Evolutionary conservation across 1,140 invertebrate genomes (phyloP).

Genomic region (Geopemphigus sp.): DNA sequence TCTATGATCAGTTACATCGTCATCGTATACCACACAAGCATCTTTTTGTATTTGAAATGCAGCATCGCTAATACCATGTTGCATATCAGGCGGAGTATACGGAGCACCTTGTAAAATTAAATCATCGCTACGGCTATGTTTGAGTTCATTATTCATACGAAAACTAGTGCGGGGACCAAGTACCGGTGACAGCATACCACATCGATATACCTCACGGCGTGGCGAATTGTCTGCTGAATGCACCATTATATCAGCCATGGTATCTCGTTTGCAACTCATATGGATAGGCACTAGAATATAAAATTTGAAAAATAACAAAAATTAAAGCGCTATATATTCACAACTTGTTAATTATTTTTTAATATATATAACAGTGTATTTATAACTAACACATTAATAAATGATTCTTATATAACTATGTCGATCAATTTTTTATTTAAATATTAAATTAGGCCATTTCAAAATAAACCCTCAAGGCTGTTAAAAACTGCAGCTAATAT

Average conservation of each 20-base stretch:
- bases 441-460: slow-evolving; percentile 3
- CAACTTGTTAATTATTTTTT: too few species aligned
- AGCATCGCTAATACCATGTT: slow-evolving; percentile 54
- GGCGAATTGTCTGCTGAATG: slow-evolving; percentile 44
- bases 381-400: not conserved
- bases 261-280: slow-evolving; percentile 41
- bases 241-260: slow-evolving; percentile 46
- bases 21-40: slow-evolving; percentile 54
- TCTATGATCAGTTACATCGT: slow-evolving; percentile 55
- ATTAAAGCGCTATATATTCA: not conserved
- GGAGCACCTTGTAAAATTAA: slow-evolving; percentile 56
- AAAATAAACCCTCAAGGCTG: not conserved
- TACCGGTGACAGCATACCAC: slow-evolving; percentile 40
- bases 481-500: not conserved
- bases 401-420: not conserved
- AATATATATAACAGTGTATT: not conserved
- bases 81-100: slow-evolving; percentile 56
- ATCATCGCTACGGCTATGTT: slow-evolving; percentile 55
- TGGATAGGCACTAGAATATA: slow-evolving; percentile 18
- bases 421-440: too few species aligned
- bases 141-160: slow-evolving; percentile 53
- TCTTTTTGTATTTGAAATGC: slow-evolving; percentile 54
- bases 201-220: slow-evolving; percentile 41
- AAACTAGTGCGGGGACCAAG: slow-evolving; percentile 50
- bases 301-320: not conserved